Evolutionary conservation across 1,140 invertebrate species (phyloP), one percentile per base, ranked within the genome.

Genomic region (Apis dorsata): DNA sequence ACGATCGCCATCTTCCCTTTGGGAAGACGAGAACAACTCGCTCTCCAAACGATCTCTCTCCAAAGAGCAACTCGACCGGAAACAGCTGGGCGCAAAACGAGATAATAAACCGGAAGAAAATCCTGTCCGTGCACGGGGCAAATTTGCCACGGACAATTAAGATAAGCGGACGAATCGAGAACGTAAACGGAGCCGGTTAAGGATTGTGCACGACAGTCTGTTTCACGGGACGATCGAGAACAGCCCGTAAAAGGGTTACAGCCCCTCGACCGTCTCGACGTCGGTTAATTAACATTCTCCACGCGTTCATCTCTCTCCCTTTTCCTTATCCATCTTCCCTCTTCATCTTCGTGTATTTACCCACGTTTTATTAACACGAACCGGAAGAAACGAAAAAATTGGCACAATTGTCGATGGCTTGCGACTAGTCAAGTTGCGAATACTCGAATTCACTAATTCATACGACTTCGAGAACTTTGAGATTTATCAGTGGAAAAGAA

Each of bases 281-380:
- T 13, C 59, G 28, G 65, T 34, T 65, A 80, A 74, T 80, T 80
- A 80, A 74, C 70, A 74, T 80, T 73, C 79, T 7, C 60, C 70
- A 74, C 59, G 69, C 69, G 59, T 55, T 19, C 12, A 55, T 13
- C 19, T 19, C 55, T 28, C 44, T 34, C 19, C 21, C 17, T 51
- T 4, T 49, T 7, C 51, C 49, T 51, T 34, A 10, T 34, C 24
- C 49, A 8, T n/a, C 51, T 44, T 24, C 12, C 15, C 13, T 17
- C 8, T 0, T 8, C n/a, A 12, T n/a, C 15, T 10, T 17, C 15
- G 3, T 70, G 3, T 70, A 8, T 51, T 44, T 44, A 44, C n/a
- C n/a, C 8, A 3, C 28, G 51, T 55, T 55, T 75, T 51, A 70
- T 70, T 59, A 28, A 60, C 28, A 21, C 28, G 63, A 17, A 66